phyloP scores from a whole-genome alignment of 2,797 vertebrate genomes.

The Ctenopoma kingsleyae region DNA sequence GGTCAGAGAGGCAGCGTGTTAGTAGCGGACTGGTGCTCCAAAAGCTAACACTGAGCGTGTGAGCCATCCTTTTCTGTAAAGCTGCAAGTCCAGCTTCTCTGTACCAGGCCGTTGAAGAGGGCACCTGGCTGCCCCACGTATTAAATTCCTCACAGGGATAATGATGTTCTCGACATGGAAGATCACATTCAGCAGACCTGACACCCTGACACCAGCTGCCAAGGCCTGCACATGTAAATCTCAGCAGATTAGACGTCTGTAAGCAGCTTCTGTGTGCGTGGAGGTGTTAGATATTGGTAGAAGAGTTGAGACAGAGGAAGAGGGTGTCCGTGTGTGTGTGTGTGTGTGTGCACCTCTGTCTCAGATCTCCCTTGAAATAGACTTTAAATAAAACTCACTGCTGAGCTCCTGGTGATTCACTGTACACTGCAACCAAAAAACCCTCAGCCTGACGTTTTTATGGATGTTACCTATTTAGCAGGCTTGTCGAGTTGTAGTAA shows the following conservation, averaged over 20 bases:
- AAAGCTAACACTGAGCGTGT: conserved; percentile 8
- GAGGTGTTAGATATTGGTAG: conserved; percentile 26
- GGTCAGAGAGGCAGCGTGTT: conserved; percentile 82
- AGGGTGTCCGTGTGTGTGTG: conserved; percentile 8
- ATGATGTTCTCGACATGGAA: conserved; percentile 71
- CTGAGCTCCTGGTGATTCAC: conserved; percentile 40
- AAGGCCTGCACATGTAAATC: conserved; percentile 70
- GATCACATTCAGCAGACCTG: conserved; percentile 67
- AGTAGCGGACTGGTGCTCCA: conserved; percentile 33
- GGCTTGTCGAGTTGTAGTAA: conserved; percentile 1
- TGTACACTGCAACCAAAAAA: conserved; percentile 45
- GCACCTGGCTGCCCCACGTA: conserved; percentile 13
- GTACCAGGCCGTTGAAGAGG: conserved; percentile 17
- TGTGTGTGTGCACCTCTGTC: conserved; percentile 18
- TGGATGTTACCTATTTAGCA: conserved; percentile 54
- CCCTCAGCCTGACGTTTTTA: conserved; percentile 48
- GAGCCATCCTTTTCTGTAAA: background rate
- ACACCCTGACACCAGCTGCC: conserved; percentile 62
- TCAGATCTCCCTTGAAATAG: conserved; percentile 66
- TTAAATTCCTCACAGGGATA: conserved; percentile 47
- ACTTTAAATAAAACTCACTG: conserved; percentile 53
- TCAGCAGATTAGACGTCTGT: conserved; percentile 74
- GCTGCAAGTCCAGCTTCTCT: conserved; percentile 1
- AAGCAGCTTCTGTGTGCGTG: conserved; percentile 48
- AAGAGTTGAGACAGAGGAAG: conserved; percentile 26